These are phyloP conservation scores for Nycticorax nycticorax DNA, from an alignment of 2,113 vertebrate species.

Conservation along the genomic window DNA sequence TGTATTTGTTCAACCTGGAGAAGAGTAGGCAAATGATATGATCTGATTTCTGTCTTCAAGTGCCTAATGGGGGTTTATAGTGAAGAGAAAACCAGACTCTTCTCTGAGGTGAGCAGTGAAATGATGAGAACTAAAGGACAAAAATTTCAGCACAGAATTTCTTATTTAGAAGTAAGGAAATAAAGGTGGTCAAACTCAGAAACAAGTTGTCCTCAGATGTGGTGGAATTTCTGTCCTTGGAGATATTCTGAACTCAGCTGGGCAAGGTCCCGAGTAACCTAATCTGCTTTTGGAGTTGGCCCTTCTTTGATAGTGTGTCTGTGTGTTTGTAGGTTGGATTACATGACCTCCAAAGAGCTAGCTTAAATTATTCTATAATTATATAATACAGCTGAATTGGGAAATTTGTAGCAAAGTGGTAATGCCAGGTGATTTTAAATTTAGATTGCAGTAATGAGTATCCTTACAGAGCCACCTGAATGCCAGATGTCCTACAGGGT, in stretches of 20 bases:
- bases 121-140: background rate
- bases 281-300: background rate
- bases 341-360: background rate
- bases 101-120: background rate
- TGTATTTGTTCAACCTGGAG: background rate
- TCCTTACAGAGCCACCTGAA: background rate
- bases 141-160: background rate
- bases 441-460: background rate
- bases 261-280: background rate
- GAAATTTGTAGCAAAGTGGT: background rate
- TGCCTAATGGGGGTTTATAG: background rate
- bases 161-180: background rate
- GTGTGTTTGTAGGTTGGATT: background rate
- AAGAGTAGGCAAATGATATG: background rate
- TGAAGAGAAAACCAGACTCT: background rate
- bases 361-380: background rate
- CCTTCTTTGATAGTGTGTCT: background rate
- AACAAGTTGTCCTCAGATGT: background rate
- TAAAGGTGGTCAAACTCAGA: background rate
- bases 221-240: background rate
- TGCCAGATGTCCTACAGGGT: background rate
- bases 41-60: background rate
- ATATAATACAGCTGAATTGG: slow-evolving; percentile 3
- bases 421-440: slow-evolving; percentile 12
- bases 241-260: background rate